Conservation (phyloP, 2,797 vertebrate genomes). For the Spheniscus humboldti region DNA sequence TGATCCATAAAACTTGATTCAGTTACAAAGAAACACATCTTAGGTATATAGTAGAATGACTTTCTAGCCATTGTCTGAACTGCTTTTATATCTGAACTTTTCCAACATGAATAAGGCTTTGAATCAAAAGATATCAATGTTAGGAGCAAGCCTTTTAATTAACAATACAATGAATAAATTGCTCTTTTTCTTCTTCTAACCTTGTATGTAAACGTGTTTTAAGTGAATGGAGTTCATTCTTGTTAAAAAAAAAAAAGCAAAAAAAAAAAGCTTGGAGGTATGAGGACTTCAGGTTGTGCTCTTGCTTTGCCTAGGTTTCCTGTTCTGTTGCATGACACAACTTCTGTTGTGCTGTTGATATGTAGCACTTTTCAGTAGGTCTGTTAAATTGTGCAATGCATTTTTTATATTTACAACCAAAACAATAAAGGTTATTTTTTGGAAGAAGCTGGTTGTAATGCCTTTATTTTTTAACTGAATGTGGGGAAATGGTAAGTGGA, state of each 20-base stretch:
- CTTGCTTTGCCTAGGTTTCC: constrained; percentile 49
- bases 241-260: not conserved
- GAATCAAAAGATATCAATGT: not conserved
- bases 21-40: not conserved
- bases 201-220: constrained; percentile 31
- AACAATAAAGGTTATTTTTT: constrained; percentile 80
- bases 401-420: constrained; percentile 73
- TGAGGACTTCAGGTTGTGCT: constrained; percentile 40
- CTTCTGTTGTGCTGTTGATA: constrained; percentile 28
- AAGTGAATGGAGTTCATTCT: not conserved
- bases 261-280: not conserved
- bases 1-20: not conserved
- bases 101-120: not conserved
- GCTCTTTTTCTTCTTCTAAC: constrained; percentile 11
- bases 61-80: not conserved
- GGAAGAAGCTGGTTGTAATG: constrained; percentile 18
- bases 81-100: not conserved
- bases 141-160: not conserved
- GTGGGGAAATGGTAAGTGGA: not conserved
- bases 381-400: constrained; percentile 73
- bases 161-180: not conserved
- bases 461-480: not conserved
- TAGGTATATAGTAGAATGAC: not conserved
- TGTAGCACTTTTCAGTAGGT: constrained; percentile 65
- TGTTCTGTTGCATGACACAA: constrained; percentile 40